These are phyloP conservation scores for Kryphioiulus occultus DNA, from an alignment of 2,888 invertebrate genomes.

Conservation along the genomic window DNA sequence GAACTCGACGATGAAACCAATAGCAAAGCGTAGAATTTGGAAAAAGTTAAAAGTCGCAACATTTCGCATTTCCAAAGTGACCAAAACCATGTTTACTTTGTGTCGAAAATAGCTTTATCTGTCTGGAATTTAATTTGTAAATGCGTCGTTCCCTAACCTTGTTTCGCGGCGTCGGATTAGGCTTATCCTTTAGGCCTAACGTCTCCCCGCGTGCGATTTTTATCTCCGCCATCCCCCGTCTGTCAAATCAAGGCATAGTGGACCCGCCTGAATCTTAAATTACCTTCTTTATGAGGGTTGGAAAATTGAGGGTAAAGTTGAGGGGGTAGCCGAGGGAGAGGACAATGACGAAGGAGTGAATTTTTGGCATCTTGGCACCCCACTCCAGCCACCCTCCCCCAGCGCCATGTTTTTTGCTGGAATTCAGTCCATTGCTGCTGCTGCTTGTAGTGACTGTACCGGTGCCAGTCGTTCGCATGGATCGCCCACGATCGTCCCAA, in stretches of 20 bases:
- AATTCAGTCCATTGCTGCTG: not conserved
- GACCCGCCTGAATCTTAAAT: slow-evolving; percentile 40
- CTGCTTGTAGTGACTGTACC: not conserved
- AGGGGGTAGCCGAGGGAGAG: slow-evolving; percentile 15
- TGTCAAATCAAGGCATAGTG: slow-evolving; percentile 13
- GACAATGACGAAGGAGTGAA: slow-evolving; percentile 39
- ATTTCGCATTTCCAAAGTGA: not conserved
- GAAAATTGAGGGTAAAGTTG: slow-evolving; percentile 40
- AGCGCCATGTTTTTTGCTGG: slow-evolving; percentile 1
- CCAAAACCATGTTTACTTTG: not conserved
- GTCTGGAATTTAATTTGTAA: not conserved
- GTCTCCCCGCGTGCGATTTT: not conserved
- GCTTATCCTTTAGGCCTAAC: not conserved
- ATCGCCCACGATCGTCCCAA: not conserved
- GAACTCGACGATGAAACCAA: not conserved
- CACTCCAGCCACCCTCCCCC: not conserved
- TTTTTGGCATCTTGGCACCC: slow-evolving; percentile 36
- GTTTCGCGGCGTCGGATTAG: not conserved
- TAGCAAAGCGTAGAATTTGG: not conserved
- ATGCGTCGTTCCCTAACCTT: not conserved
- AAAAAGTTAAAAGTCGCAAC: not conserved
- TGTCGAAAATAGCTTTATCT: not conserved
- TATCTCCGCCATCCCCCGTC: not conserved
- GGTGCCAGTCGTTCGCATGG: not conserved
- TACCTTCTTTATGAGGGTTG: slow-evolving; percentile 40